A percentile compares a stretch with the other conserved stretches of the same genome.
Conservation (phyloP, 2,888 invertebrate species). For the Autographa pulchrina region DNA sequence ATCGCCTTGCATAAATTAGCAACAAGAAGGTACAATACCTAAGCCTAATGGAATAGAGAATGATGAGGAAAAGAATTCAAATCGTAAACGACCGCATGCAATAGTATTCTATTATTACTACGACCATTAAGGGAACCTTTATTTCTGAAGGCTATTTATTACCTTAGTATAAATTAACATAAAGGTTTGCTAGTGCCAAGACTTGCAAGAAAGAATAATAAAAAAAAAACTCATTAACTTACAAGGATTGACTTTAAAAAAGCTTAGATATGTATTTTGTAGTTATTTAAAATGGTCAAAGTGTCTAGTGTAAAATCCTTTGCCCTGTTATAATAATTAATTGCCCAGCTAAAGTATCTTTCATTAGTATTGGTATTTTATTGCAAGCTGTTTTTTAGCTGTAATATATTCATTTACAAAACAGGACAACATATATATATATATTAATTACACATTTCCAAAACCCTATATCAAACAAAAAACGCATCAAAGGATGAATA, state of each 20-base stretch:
- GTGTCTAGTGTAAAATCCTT: too few species aligned
- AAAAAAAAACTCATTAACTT: too few species aligned
- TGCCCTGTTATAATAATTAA: too few species aligned
- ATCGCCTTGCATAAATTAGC: not conserved
- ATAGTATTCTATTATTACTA: not conserved
- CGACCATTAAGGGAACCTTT: not conserved
- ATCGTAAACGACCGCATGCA: not conserved
- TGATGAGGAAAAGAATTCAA: not conserved
- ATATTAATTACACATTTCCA: too few species aligned
- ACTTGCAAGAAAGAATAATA: not conserved
- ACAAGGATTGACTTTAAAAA: too few species aligned
- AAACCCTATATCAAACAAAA: not conserved
- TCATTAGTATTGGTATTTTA: too few species aligned
- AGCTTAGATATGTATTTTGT: too few species aligned
- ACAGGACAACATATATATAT: too few species aligned
- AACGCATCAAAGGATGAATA: not conserved
- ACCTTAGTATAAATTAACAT: not conserved
- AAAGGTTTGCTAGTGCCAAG: not conserved
- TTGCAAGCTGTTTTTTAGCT: too few species aligned
- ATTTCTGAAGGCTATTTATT: not conserved
- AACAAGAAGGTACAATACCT: not conserved
- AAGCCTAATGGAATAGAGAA: not conserved
- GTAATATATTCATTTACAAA: too few species aligned
- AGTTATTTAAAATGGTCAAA: too few species aligned
- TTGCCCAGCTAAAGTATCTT: too few species aligned